A percentile compares a stretch with the other conserved stretches of the same genome.
phyloP scores from a whole-genome alignment of 1,140 invertebrate species.

The Teleogryllus occipitalis region DNA sequence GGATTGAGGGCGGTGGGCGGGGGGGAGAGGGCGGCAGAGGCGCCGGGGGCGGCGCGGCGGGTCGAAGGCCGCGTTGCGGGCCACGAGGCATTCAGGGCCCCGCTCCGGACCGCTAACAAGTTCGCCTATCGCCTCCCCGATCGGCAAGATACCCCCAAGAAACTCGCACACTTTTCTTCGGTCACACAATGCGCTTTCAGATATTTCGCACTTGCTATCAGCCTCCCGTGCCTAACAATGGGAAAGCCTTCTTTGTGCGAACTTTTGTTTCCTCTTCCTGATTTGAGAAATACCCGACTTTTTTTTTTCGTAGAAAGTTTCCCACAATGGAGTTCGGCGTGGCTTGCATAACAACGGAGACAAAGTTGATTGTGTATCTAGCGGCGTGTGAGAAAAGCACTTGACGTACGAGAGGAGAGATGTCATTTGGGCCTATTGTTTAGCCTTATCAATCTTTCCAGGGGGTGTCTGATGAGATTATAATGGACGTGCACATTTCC shows the following conservation, averaged over 20 bases:
- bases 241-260: background rate
- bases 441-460: too few species aligned
- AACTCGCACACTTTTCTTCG: background rate
- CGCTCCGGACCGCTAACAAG: background rate
- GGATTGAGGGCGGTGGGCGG: too few species aligned
- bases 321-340: background rate
- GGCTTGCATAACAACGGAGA: background rate
- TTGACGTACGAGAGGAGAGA: too few species aligned
- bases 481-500: too few species aligned
- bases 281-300: background rate
- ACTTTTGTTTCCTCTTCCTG: slow-evolving; percentile 4
- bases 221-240: background rate
- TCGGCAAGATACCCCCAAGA: background rate
- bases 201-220: background rate
- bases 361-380: too few species aligned
- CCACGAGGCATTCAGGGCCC: background rate
- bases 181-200: background rate
- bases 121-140: background rate
- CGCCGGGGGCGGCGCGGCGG: too few species aligned
- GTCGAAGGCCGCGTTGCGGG: background rate
- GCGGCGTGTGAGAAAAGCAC: too few species aligned
- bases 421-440: too few species aligned
- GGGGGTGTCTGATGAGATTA: too few species aligned
- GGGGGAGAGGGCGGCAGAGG: background rate
- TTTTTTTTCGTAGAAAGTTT: background rate